Percentiles rank a stretch among this genome's conserved stretches.
These are phyloP conservation scores for Chloroceryle inda DNA, from an alignment of 2,797 vertebrate genomes.

Conservation along the genomic window DNA sequence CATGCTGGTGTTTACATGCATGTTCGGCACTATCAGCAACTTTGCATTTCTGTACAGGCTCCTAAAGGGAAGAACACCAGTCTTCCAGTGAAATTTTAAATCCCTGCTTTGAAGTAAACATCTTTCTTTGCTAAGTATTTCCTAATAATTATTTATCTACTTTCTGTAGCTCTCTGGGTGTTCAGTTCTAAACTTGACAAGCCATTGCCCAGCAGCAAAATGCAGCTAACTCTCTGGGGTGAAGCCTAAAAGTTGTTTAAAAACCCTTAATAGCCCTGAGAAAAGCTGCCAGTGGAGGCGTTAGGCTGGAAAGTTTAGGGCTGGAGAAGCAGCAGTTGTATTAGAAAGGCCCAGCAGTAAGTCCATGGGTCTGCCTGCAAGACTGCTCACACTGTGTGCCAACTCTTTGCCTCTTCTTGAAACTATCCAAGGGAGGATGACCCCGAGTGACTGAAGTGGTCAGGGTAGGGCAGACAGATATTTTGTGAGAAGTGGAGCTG, in stretches of 20 bases:
- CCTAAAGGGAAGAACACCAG: neutral
- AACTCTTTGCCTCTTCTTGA: neutral
- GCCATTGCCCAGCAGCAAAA: neutral
- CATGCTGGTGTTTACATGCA: neutral
- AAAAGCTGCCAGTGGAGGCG: neutral
- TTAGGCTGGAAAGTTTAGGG: neutral
- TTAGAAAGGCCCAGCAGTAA: neutral
- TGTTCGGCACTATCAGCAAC: neutral
- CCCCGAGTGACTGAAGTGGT: neutral
- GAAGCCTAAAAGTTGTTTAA: neutral
- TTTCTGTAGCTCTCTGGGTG: neutral
- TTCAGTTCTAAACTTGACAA: neutral
- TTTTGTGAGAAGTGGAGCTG: neutral
- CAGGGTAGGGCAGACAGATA: neutral
- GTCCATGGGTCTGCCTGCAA: neutral
- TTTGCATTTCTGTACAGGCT: neutral
- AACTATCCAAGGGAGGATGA: neutral
- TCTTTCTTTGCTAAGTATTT: conserved; percentile 5
- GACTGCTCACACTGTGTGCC: neutral
- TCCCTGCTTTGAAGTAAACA: neutral
- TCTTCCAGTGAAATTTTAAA: neutral
- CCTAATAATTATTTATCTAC: neutral
- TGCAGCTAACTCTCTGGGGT: neutral
- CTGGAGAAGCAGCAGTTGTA: neutral
- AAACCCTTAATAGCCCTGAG: neutral